Conservation (phyloP, 2,888 invertebrate species). For the Epistrophe grossulariae region DNA sequence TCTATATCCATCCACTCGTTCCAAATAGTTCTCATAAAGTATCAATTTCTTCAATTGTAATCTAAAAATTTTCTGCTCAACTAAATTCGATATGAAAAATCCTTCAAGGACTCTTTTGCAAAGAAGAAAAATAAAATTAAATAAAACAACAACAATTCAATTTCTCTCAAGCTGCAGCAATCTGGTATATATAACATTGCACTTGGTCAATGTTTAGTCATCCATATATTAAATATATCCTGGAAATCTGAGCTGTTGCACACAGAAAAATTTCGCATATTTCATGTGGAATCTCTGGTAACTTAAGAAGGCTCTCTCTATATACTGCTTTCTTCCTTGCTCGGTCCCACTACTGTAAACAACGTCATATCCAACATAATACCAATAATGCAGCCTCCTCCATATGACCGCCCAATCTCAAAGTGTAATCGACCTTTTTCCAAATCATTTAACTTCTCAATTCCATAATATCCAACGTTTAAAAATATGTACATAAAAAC, state of each 20-base stretch:
- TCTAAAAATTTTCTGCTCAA: conserved; percentile 64
- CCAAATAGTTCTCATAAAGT: conserved; percentile 47
- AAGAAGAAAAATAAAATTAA: neutral
- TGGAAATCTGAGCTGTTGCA: conserved; percentile 67
- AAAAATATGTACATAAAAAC: conserved; percentile 12
- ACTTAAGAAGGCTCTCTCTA: conserved; percentile 46
- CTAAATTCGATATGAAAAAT: conserved; percentile 43
- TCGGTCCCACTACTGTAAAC: conserved; percentile 2
- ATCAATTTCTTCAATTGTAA: conserved; percentile 59
- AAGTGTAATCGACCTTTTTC: conserved; percentile 68
- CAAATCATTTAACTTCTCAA: conserved; percentile 71
- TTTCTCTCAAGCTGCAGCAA: conserved; percentile 58
- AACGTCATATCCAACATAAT: neutral
- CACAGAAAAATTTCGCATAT: conserved; percentile 63
- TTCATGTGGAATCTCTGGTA: conserved; percentile 56
- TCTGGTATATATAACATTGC: conserved; percentile 27
- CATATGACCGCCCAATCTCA: conserved; percentile 27
- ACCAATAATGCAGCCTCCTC: conserved; percentile 11
- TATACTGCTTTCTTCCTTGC: neutral
- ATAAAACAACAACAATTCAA: conserved; percentile 27
- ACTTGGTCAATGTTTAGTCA: conserved; percentile 51
- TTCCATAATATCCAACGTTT: conserved; percentile 44
- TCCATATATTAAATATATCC: conserved; percentile 38
- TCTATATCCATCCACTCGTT: too few relatives aligned
- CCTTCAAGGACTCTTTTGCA: conserved; percentile 21